phyloP scores from a whole-genome alignment of 2,113 vertebrate genomes.

The Tupaia tana region DNA sequence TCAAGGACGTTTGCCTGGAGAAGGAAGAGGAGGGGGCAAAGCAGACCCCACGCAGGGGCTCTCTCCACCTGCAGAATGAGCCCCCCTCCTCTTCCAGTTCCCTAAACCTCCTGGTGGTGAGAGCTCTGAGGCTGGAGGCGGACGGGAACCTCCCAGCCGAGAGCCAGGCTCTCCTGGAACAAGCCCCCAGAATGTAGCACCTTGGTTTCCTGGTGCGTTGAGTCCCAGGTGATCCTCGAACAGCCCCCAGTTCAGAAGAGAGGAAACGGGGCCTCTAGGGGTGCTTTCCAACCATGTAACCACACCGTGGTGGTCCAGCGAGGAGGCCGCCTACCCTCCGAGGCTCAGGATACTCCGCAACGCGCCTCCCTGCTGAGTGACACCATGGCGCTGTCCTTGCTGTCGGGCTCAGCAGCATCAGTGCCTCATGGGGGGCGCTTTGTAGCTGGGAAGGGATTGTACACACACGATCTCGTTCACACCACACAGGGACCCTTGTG shows the following conservation, averaged over 20 bases:
- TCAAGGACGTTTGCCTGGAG: not conserved
- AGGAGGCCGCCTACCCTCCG: not conserved
- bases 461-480: not conserved
- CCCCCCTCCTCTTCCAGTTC: too few species aligned
- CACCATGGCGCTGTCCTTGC: too few species aligned
- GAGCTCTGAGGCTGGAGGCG: not conserved
- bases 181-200: rapidly evolving
- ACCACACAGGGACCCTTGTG: not conserved
- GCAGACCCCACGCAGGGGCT: not conserved
- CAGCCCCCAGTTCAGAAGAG: not conserved
- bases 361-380: too few species aligned
- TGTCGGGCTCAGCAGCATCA: too few species aligned
- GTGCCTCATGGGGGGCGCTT: too few species aligned
- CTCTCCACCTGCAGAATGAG: not conserved
- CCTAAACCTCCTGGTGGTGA: not conserved
- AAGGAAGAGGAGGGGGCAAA: not conserved
- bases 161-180: not conserved
- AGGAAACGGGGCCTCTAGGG: not conserved
- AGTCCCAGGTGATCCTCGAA: not conserved
- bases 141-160: not conserved
- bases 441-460: too few species aligned
- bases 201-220: not conserved
- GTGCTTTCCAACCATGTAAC: rapidly evolving
- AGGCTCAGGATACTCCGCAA: not conserved
- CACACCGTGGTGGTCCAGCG: not conserved